phyloP scores from a whole-genome alignment of 2,113 vertebrate species.

The Poicephalus meyeri region DNA sequence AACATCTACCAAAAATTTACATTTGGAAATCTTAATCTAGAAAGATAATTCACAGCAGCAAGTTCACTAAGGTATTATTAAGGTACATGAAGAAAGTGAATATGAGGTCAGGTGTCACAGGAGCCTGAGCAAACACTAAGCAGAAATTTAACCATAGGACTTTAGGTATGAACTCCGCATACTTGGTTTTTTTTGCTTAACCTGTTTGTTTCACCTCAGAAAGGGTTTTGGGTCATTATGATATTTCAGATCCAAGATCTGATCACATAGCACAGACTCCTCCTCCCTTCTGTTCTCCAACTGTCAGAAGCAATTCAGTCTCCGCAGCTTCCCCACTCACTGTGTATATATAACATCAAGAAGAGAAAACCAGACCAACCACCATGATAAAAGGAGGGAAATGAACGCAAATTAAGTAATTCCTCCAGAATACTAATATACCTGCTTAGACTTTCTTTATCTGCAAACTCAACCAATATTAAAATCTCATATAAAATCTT shows the following conservation, averaged over 20 bases:
- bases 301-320: not conserved
- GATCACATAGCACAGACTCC: not conserved
- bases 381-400: not conserved
- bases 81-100: not conserved
- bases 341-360: not conserved
- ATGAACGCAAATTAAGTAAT: not conserved
- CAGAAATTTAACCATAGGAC: not conserved
- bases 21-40: not conserved
- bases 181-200: not conserved
- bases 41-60: not conserved
- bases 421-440: not conserved
- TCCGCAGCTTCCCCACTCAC: not conserved
- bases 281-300: not conserved
- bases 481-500: not conserved
- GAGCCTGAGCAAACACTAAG: not conserved
- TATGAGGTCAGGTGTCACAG: not conserved
- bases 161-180: not conserved
- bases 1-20: not conserved
- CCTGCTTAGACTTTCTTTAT: rapidly evolving
- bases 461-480: not conserved
- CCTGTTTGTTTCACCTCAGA: not conserved
- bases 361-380: not conserved
- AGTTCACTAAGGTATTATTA: not conserved
- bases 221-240: not conserved
- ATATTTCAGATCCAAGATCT: not conserved